phyloP scores from a whole-genome alignment of 2,888 invertebrate species.

The Dione juno region DNA sequence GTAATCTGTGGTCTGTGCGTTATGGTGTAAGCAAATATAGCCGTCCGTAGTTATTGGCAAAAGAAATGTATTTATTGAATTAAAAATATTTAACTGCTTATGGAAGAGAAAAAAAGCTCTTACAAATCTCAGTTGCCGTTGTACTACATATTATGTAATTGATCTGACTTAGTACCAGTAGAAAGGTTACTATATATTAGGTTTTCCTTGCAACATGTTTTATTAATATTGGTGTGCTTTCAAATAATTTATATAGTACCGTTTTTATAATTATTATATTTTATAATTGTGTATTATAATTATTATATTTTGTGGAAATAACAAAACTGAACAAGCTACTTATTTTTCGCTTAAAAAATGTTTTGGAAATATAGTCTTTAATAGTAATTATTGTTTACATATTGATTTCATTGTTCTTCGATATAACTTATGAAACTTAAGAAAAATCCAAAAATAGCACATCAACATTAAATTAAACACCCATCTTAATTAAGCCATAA shows the following conservation, averaged over 20 bases:
- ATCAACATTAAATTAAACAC: slow-evolving; percentile 28
- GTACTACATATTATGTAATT: not conserved
- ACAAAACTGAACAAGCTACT: not conserved
- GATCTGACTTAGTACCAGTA: not conserved
- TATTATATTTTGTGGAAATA: not conserved
- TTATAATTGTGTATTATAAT: no score
- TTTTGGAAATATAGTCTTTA: not conserved
- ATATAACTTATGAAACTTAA: not conserved
- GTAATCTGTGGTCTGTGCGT: slow-evolving; percentile 1
- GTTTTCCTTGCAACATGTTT: slow-evolving; percentile 6
- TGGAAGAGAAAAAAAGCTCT: not conserved
- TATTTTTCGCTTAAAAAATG: not conserved
- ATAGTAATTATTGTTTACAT: not conserved
- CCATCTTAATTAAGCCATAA: slow-evolving; percentile 7
- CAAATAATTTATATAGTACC: no score
- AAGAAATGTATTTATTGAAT: slow-evolving; percentile 5
- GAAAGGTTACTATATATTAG: not conserved
- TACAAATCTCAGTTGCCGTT: not conserved
- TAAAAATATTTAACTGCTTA: slow-evolving; percentile 1
- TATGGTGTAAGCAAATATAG: slow-evolving; percentile 2
- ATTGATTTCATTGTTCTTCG: not conserved
- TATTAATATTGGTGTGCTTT: slow-evolving; percentile 20
- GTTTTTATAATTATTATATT: no score
- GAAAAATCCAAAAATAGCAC: not conserved
- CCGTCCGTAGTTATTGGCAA: slow-evolving; percentile 23